These are phyloP conservation scores for Lasiommata megera DNA, from an alignment of 2,888 invertebrate species.

Conservation along the genomic window DNA sequence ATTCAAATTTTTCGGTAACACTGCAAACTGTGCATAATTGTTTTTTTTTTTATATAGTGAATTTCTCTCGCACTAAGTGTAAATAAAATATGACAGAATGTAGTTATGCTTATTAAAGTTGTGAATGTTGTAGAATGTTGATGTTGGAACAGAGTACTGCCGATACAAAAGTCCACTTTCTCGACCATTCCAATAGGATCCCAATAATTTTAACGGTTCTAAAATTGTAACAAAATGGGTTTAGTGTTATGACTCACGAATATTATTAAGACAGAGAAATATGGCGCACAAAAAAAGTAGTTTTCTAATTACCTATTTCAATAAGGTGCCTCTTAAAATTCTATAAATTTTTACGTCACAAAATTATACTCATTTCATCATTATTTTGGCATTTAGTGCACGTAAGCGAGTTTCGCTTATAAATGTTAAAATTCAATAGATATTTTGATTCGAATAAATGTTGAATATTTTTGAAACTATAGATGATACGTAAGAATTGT, in stretches of 20 bases:
- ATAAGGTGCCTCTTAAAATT: constrained; percentile 21
- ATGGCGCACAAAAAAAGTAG: constrained; percentile 29
- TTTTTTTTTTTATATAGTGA: constrained; percentile 36
- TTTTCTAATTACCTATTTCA: constrained; percentile 41
- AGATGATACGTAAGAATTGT: background rate
- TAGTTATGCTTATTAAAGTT: constrained; percentile 45
- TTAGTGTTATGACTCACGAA: constrained; percentile 9
- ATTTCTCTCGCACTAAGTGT: constrained; percentile 49
- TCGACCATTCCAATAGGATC: constrained; percentile 66
- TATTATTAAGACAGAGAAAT: constrained; percentile 11
- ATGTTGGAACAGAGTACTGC: constrained; percentile 44
- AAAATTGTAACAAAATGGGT: background rate
- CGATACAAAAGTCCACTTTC: constrained; percentile 41
- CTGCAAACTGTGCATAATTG: constrained; percentile 38
- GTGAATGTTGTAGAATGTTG: constrained; percentile 60
- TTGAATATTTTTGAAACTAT: constrained; percentile 16
- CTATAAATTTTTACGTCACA: constrained; percentile 65
- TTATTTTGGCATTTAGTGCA: constrained; percentile 9
- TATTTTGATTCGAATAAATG: constrained; percentile 9
- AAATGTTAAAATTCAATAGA: constrained; percentile 5
- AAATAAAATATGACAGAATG: constrained; percentile 57
- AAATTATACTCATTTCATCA: constrained; percentile 33
- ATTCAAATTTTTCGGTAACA: constrained; percentile 32
- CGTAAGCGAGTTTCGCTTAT: constrained; percentile 20
- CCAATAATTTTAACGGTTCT: constrained; percentile 33